A percentile compares a stretch with the other conserved stretches of the same genome.
phyloP scores from a whole-genome alignment of 2,797 vertebrate species.

The Rhinella marina region DNA sequence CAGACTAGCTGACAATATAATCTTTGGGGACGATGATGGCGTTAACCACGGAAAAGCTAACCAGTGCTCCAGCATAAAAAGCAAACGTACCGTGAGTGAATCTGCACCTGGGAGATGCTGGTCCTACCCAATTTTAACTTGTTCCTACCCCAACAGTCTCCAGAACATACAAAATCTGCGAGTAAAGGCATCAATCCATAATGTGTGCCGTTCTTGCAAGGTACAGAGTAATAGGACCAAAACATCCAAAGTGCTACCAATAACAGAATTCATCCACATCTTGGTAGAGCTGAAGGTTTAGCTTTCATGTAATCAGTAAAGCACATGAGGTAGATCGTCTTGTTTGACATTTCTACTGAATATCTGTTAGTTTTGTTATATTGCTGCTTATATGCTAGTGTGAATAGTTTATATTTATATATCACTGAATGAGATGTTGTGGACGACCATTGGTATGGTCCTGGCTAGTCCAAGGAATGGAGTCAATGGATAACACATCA shows the following conservation, averaged over 20 bases:
- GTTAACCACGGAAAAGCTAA: constrained; percentile 43
- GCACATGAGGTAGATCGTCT: background rate
- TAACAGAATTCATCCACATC: background rate
- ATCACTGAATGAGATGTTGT: too few species aligned
- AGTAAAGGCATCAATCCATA: background rate
- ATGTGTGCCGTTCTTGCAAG: background rate
- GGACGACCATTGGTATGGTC: too few species aligned
- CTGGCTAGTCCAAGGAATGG: too few species aligned
- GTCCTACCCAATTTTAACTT: constrained; percentile 33
- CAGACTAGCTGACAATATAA: constrained; percentile 63
- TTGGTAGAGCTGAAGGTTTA: background rate
- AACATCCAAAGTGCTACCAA: background rate
- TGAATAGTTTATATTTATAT: too few species aligned
- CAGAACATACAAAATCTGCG: background rate
- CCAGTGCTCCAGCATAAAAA: constrained; percentile 44
- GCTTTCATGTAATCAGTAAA: background rate
- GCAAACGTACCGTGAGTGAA: constrained; percentile 51
- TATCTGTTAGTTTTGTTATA: background rate
- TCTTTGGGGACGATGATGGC: constrained; percentile 56
- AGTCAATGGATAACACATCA: too few species aligned
- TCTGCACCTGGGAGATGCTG: constrained; percentile 29
- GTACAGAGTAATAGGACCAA: background rate
- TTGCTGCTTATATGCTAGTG: background rate
- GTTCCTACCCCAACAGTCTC: background rate
- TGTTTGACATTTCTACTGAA: background rate